These are phyloP conservation scores for Nannospalax galili DNA, from an alignment of 2,113 vertebrate species.

Conservation along the genomic window DNA sequence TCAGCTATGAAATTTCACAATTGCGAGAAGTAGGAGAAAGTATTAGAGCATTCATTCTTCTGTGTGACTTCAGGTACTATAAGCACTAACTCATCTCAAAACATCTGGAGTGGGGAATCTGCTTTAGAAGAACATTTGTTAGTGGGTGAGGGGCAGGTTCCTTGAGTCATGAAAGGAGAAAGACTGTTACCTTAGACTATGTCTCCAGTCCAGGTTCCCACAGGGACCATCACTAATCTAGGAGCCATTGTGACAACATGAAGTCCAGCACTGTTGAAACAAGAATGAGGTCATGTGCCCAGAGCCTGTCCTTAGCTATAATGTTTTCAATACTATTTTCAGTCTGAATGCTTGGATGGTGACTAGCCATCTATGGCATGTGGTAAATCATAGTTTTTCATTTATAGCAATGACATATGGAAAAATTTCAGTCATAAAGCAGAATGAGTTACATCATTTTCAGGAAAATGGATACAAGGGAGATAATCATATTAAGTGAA, in stretches of 20 bases:
- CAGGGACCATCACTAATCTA: neutral
- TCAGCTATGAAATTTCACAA: neutral
- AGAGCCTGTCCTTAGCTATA: neutral
- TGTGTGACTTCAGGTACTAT: neutral
- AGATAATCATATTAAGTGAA: neutral
- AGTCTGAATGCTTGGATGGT: neutral
- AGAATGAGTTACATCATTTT: neutral
- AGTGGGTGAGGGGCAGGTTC: neutral
- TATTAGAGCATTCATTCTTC: neutral
- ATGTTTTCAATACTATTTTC: neutral
- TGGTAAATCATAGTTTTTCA: neutral
- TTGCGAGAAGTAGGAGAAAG: neutral
- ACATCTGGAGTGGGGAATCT: neutral
- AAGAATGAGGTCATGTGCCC: neutral
- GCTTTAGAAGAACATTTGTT: neutral
- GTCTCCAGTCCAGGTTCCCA: neutral
- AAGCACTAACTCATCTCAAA: neutral
- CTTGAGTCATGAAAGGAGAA: neutral
- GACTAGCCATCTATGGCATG: neutral
- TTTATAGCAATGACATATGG: neutral
- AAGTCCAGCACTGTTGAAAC: neutral
- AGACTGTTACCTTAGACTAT: neutral
- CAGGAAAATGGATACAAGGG: neutral
- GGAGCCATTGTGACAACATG: neutral
- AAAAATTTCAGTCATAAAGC: too few species aligned